Evolutionary conservation across 2,888 invertebrate genomes (phyloP).

Genomic region (Abrostola tripartita): DNA sequence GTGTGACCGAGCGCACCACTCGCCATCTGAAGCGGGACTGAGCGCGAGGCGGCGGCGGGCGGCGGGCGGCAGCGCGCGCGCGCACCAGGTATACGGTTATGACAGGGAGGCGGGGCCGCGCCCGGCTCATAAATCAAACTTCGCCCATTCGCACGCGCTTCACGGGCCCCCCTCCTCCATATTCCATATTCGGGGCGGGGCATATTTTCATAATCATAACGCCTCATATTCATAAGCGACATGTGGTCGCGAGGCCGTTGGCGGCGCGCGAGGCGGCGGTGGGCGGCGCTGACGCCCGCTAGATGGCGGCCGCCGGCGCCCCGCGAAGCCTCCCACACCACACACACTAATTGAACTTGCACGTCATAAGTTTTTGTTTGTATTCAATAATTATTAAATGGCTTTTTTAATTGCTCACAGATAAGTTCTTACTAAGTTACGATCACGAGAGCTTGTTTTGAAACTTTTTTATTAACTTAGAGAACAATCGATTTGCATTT

Average conservation of each 20-base stretch:
- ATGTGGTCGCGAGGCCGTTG: conserved; percentile 72
- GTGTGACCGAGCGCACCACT: conserved; percentile 81
- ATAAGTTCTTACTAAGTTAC: conserved; percentile 58
- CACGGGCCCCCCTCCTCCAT: conserved; percentile 89
- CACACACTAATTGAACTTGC: conserved; percentile 83
- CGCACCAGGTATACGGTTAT: conserved; percentile 90
- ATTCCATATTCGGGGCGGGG: conserved; percentile 89
- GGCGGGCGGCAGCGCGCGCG: conserved; percentile 86
- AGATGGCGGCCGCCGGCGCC: conserved; percentile 83
- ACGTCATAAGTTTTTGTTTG: conserved; percentile 84
- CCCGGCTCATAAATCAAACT: conserved; percentile 91
- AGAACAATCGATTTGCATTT: conserved; percentile 40
- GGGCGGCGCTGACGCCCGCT: conserved; percentile 84
- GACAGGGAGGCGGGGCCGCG: conserved; percentile 91
- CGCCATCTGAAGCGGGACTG: conserved; percentile 89
- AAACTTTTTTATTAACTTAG: conserved; percentile 43
- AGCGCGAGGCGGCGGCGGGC: conserved; percentile 81
- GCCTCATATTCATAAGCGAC: conserved; percentile 89
- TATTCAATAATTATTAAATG: conserved; percentile 66
- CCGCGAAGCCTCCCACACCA: conserved; percentile 86
- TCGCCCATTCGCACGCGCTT: conserved; percentile 90
- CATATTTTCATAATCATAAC: conserved; percentile 89
- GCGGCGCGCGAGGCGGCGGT: conserved; percentile 70
- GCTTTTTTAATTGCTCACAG: conserved; percentile 56
- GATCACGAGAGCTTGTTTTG: conserved; percentile 36